Evolutionary conservation across 2,888 invertebrate genomes (phyloP), one percentile per base, ranked within the genome.

Genomic region (Drosophila mayaguana): DNA sequence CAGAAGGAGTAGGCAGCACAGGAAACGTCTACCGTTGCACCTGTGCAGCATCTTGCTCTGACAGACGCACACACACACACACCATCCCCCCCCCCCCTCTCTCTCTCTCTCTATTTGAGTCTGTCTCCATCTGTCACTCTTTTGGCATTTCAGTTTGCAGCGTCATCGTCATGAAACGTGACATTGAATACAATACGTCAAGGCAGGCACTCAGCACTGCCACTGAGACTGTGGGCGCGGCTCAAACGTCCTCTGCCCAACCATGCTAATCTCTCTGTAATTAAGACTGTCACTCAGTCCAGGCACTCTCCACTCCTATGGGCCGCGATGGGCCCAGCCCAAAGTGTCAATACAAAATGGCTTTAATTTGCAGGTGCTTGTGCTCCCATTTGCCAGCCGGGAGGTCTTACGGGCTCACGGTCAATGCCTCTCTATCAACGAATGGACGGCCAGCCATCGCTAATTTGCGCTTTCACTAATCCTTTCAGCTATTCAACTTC

Each of bases 261-360:
- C 53, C 78, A 77, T 84, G 83, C 86, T 84, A 84, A 84, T 84
- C 83, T 84, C 67, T 69, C 71, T 75, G 84, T 88, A 85, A 85
- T 85, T 85, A 85, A 87, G 85, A 75, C 84, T 83, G 89, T 79
- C 89, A 86, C 81, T 87, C 85, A 78, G 28, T 77, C 86, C 73
- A 54, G 63, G 65, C 73, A 62, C 50, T 34, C 14, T 14, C 32
- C 32, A 7, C 67, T 68, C 72, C 65, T 75, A 66, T 66, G 42
- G 43, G 38, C 45, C 71, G 20, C 16, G 14, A 43, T 25, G 8
- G 72, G 25, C 48, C 42, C 56, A 50, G 71, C 63, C 50, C 79
- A 75, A 72, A 68, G 79, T 75, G 67, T 56, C 68, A 80, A 76
- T 80, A 80, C 67, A 70, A 69, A 83, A 71, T 75, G 69, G 69